Evolutionary conservation across 2,888 invertebrate species (phyloP), one percentile per base, ranked within the genome.

Genomic region (Chaetogeoica ovagalla): DNA sequence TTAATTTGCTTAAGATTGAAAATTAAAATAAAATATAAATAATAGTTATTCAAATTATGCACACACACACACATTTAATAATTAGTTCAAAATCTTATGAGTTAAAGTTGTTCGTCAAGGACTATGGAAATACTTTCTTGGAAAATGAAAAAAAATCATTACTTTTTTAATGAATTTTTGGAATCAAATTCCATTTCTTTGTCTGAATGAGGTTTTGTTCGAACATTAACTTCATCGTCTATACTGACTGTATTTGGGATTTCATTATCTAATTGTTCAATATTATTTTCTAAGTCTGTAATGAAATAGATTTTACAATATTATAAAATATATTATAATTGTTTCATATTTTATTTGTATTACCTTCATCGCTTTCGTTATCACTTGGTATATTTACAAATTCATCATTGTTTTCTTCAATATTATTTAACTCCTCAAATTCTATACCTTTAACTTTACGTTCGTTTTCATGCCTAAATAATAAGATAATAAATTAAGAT

Each of bases 381-480:
- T 86, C 86, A 72, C 73, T 82, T 1, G 39, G 63, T 75, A 81
- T 65, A 57, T 81, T 85, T 72, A 85, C 83, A 55, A 84, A 85
- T 57, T 83, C 84, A 74, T 85, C 83, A 3, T 82, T 82, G 70
- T 83, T 83, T 71, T 84, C 84, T 57, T 84, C 83, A 60, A 59
- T 39, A 63, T 72, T 71, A 52, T 82, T 76, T 48, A 63, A 8
- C 8, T 39, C 19, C 52, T 70, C 71, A 39, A 43, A 71, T 70
- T 83, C 82, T n/a, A 83, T 79, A 57, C 83, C 83, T 43, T 83
- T 82, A 15, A 82, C 82, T 96, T 88, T 85, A 96, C 96, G 83
- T 92, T 93, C 72, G 88, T 88, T 86, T 96, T 96, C 59, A 87
- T 85, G 73, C 30, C 82, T 82, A 70, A 63, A 77, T 23, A 69